Evolutionary conservation across 2,797 vertebrate species (phyloP).

Genomic region (Esox lucius): DNA sequence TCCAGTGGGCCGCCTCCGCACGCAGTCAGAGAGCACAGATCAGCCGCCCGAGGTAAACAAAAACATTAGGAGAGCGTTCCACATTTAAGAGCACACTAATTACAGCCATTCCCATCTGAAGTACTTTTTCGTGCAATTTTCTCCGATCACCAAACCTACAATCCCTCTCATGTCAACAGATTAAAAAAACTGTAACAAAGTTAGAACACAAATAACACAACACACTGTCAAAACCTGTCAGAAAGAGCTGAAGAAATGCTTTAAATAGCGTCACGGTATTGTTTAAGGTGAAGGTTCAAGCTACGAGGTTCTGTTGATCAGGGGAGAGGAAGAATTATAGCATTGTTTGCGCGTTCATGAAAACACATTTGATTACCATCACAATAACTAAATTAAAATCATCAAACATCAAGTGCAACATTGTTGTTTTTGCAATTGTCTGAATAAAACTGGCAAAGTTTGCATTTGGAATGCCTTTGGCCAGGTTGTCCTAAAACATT

Average conservation of each 20-base stretch:
- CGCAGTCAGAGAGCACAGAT: conserved; percentile 75
- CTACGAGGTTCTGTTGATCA: conserved; percentile 41
- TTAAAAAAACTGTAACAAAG: conserved; percentile 78
- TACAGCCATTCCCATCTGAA: conserved; percentile 80
- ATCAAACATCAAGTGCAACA: not conserved
- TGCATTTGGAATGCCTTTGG: no score
- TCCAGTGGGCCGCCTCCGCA: conserved; percentile 74
- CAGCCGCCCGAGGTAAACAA: conserved; percentile 78
- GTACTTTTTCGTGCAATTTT: conserved; percentile 81
- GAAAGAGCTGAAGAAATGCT: conserved; percentile 73
- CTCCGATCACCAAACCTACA: conserved; percentile 80
- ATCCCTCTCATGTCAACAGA: conserved; percentile 79
- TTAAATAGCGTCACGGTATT: conserved; percentile 75
- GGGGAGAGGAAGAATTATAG: conserved; percentile 63
- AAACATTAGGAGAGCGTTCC: conserved; percentile 77
- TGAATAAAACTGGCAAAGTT: not conserved
- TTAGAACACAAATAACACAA: conserved; percentile 76
- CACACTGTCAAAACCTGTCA: conserved; percentile 68
- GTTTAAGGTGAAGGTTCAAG: conserved; percentile 50
- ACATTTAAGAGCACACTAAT: conserved; percentile 82
- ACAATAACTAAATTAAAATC: not conserved
- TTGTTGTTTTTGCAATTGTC: not conserved
- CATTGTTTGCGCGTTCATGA: conserved; percentile 54
- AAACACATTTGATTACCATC: conserved; percentile 54
- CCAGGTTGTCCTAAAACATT: no score